Evolutionary conservation across 2,888 invertebrate genomes (phyloP).

Genomic region (Diarsia rubi): DNA sequence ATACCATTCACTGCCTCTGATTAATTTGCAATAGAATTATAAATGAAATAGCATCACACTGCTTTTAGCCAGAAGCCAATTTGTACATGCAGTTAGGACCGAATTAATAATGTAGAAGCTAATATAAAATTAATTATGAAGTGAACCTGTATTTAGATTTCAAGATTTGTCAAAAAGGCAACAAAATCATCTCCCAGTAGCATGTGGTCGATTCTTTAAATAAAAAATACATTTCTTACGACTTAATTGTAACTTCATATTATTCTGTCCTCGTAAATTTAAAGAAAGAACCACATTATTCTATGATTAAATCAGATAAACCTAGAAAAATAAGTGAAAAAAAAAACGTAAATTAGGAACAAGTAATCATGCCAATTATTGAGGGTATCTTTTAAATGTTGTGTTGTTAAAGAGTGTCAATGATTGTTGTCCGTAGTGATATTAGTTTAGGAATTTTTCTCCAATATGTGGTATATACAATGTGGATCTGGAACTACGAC

Average conservation of each 20-base stretch:
- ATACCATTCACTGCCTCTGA: conserved; percentile 33
- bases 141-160: conserved; percentile 15
- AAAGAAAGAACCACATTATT: conserved; percentile 40
- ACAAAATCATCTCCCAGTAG: conserved; percentile 15
- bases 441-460: too few species aligned
- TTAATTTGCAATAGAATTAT: conserved; percentile 17
- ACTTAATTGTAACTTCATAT: background rate
- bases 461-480: background rate
- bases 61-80: conserved; percentile 64
- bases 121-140: conserved; percentile 34
- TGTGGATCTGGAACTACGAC: too few species aligned
- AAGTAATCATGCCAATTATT: conserved; percentile 54
- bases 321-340: conserved; percentile 6
- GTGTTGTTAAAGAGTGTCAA: background rate
- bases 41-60: conserved; percentile 65
- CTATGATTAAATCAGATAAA: conserved; percentile 12
- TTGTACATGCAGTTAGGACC: conserved; percentile 72
- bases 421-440: background rate
- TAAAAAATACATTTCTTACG: background rate
- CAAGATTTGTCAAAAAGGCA: conserved; percentile 15
- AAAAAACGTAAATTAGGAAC: conserved; percentile 28
- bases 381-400: conserved; percentile 8
- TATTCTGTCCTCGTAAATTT: background rate
- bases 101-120: conserved; percentile 46
- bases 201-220: conserved; percentile 46